Evolutionary conservation across 2,797 vertebrate genomes (phyloP), one percentile per base, ranked within the genome.

Genomic region (Coregonus suidteri): DNA sequence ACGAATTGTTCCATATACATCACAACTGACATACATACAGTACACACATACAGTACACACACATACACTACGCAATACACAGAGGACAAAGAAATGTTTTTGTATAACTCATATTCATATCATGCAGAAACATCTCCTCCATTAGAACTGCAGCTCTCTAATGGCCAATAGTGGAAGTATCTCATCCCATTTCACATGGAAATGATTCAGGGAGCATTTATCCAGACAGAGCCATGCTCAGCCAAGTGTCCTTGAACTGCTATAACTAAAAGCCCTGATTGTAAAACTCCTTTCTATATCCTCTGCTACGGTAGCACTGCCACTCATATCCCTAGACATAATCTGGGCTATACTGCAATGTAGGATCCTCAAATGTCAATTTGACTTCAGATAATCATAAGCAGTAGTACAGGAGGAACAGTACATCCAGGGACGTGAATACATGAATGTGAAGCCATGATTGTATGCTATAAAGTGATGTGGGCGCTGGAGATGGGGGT

Each of bases 231-330:
- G 31, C 30, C 31, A 4, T 16, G 15, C 65, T 31, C 30, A 53
- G 9, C 54, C 79, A 84, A 80, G 79, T 53, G 89, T 81, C 90
- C 90, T 91, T 92, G 90, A 92, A 90, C 88, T 89, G 82, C 77
- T 82, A 4, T 67, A 79, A 76, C 25, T 65, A n/a, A 54, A 66
- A 31, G 56, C 56, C n/a, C 56, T 31, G 65, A 2, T 67, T 14
- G 30, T 67, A 67, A 67, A 66, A 31, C 14, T 14, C 11, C 20
- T 3, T 66, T 31, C 31, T 15, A 0, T 73, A 75, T 74, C 67
- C n/a, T 20, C 18, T 6, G 1, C 64, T 74, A 73, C 79, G 81
- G 87, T 84, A 91, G 83, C 79, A 77, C 65, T 67, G 34, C 79
- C 78, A 30, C 47, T 30, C 20, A 30, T 30, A 53, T 7, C 67